Percentiles rank a stretch among this genome's conserved stretches.
These are phyloP conservation scores for Electrophaes corylata DNA, from an alignment of 2,888 invertebrate genomes.

Conservation along the genomic window DNA sequence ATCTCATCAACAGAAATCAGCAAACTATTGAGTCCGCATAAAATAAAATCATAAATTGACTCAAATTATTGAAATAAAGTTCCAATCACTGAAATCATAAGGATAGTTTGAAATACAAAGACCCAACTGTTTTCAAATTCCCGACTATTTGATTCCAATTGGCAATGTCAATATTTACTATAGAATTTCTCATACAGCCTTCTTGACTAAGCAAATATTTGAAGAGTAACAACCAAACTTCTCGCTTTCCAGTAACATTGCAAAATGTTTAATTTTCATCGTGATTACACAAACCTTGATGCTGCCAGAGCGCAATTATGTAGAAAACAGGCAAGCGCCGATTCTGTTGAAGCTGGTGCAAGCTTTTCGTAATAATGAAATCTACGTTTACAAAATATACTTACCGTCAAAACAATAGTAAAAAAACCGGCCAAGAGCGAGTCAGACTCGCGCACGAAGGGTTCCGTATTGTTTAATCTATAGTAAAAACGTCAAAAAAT, in stretches of 20 bases:
- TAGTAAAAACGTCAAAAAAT: no score
- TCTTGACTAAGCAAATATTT: constrained; percentile 21
- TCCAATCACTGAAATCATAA: not conserved
- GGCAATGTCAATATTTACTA: not conserved
- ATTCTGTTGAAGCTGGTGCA: not conserved
- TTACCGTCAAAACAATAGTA: no score
- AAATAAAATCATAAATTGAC: no score
- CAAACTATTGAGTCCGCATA: no score
- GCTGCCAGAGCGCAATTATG: not conserved
- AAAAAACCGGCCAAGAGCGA: no score
- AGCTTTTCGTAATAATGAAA: not conserved
- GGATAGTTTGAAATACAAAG: not conserved
- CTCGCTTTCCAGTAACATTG: constrained; percentile 13
- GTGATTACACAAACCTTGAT: constrained; percentile 26
- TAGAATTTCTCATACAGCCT: constrained; percentile 6
- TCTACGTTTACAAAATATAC: no score
- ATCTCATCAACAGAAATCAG: no score
- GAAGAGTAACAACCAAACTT: constrained; percentile 1
- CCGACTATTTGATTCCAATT: not conserved
- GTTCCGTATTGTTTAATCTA: no score
- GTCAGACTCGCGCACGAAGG: no score
- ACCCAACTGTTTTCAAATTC: not conserved
- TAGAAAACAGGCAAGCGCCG: constrained; percentile 8
- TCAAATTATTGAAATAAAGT: no score
- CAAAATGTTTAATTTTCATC: constrained; percentile 31